Evolutionary conservation across 2,113 vertebrate genomes (phyloP), one percentile per base, ranked within the genome.

Genomic region (Eonycteris spelaea): DNA sequence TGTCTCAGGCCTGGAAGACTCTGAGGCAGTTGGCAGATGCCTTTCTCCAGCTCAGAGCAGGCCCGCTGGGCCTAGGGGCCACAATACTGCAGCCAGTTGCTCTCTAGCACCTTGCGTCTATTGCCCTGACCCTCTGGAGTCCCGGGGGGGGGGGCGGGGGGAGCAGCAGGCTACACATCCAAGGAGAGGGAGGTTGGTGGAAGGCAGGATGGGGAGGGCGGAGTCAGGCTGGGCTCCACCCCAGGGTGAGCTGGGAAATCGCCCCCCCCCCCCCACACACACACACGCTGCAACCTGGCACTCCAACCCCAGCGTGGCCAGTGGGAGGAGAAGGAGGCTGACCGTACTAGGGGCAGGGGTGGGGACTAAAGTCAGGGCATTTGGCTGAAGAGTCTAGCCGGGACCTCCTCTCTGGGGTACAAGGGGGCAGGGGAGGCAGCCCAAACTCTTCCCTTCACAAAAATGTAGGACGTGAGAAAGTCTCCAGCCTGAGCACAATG

Each of bases 351-450:
- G 38, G 35, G 21, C 45, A 0, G 35, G 33, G 26, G 14, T 71
- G 67, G 55, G 73, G 53, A 68, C 18, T 0, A 55, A 48, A 70
- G 53, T 10, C 24, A 24, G 28, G 87, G 40, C 51, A 57, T 97
- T 98, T 98, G 97, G 97, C 97, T 95, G 95, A 96, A 94, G 97
- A 94, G 94, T 78, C 43, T 83, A 70, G 38, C 74, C 11, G 24
- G 70, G 40, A 26, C 73, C 43, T 67, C 91, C 92, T 59, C 79
- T 83, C 67, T 19, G 9, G 45, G 14, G 14, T n/a, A 5, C 16
- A 18, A 7, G 13, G 4, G 28, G 65, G 40, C 24, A 57, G 53
- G 40, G 74, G 67, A 65, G 67, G 68, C 30, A 70, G 78, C 86
- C 71, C 91, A 79, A 63, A 96, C 80, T 93, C 96, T 97, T 94